A percentile compares a stretch with the other conserved stretches of the same genome.
These are phyloP conservation scores for Galemys pyrenaicus DNA, from an alignment of 2,113 vertebrate species.

Conservation along the genomic window DNA sequence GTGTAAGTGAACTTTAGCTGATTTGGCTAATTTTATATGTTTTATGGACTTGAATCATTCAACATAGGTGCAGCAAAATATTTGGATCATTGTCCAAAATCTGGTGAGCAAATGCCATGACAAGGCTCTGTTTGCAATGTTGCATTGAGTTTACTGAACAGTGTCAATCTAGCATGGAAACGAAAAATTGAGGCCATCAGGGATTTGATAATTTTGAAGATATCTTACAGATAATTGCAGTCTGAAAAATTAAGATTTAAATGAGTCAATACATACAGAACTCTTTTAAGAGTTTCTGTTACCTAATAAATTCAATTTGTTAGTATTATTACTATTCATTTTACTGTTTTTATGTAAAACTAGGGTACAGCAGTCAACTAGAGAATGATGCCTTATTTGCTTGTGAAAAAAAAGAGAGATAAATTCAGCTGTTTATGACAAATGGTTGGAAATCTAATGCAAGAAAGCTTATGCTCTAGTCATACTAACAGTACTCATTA, in stretches of 20 bases:
- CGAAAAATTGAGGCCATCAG: background rate
- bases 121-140: background rate
- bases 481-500: background rate
- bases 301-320: background rate
- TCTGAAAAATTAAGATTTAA: background rate
- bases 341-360: background rate
- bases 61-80: background rate
- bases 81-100: background rate
- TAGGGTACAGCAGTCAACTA: background rate
- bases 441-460: background rate
- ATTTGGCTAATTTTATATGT: background rate
- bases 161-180: background rate
- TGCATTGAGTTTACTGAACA: background rate
- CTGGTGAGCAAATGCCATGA: background rate
- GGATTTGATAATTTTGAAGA: background rate
- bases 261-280: background rate
- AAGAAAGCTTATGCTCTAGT: background rate
- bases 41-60: background rate
- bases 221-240: background rate
- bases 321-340: background rate
- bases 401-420: background rate
- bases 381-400: background rate
- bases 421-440: background rate
- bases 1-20: background rate
- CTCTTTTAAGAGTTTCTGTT: background rate